phyloP scores from a whole-genome alignment of 2,888 invertebrate genomes.

The Hypolimnas misippus region DNA sequence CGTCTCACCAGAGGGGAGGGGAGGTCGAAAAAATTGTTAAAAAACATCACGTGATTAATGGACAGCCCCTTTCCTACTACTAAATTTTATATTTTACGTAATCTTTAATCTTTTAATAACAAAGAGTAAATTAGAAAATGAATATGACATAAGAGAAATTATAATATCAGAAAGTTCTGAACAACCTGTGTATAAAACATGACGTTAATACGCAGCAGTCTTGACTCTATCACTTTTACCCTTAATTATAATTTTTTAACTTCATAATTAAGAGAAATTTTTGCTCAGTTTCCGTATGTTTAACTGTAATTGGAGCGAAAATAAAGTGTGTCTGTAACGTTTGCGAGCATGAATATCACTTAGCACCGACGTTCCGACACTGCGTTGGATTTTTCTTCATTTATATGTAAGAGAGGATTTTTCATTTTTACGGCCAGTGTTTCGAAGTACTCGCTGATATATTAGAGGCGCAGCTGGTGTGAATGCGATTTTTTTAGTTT shows the following conservation, averaged over 20 bases:
- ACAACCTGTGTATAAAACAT: neutral
- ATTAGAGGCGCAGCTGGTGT: neutral
- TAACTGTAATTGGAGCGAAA: slow-evolving; percentile 11
- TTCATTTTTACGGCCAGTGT: slow-evolving; percentile 24
- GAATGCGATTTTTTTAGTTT: neutral
- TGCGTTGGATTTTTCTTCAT: slow-evolving; percentile 27
- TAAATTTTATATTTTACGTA: too few relatives aligned
- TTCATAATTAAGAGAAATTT: neutral
- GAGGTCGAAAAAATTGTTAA: too few relatives aligned
- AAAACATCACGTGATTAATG: too few relatives aligned
- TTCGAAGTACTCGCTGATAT: slow-evolving; percentile 6
- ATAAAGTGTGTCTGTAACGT: slow-evolving; percentile 1
- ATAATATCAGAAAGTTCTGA: too few relatives aligned
- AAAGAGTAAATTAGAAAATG: too few relatives aligned
- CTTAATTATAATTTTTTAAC: neutral
- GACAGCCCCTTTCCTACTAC: too few relatives aligned
- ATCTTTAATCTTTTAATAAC: too few relatives aligned
- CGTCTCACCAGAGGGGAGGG: too few relatives aligned
- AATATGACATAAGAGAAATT: too few relatives aligned
- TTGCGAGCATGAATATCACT: slow-evolving; percentile 20
- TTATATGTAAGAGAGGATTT: slow-evolving; percentile 17
- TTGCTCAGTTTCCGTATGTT: neutral
- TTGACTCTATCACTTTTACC: neutral
- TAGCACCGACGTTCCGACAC: neutral
- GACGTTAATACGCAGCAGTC: neutral